These are phyloP conservation scores for Gnathonemus longibarbis DNA, from an alignment of 2,113 vertebrate genomes.

Conservation along the genomic window DNA sequence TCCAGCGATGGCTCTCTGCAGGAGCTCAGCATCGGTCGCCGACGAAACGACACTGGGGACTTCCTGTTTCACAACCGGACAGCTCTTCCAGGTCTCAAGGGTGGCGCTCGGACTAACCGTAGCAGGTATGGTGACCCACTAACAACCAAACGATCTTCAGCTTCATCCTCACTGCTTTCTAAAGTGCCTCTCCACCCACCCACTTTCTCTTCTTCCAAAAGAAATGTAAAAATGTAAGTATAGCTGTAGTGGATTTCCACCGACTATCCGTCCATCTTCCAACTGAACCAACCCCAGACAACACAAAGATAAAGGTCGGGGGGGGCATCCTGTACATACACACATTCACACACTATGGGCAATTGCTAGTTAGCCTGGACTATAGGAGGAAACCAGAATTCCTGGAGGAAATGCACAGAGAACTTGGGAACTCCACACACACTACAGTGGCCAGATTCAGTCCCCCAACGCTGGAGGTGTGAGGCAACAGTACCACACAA, in stretches of 20 bases:
- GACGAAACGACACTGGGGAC: conserved; percentile 69
- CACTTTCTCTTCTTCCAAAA: not conserved
- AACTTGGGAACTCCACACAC: not conserved
- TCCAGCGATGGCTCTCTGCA: conserved; percentile 68
- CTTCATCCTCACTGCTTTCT: not conserved
- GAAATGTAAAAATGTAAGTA: not conserved
- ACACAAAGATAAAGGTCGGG: not conserved
- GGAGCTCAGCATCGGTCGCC: conserved; percentile 67
- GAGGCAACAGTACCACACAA: not conserved
- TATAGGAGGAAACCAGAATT: not conserved
- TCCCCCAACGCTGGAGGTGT: not conserved
- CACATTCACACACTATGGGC: not conserved
- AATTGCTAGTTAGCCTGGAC: not conserved
- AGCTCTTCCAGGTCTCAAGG: conserved; percentile 46
- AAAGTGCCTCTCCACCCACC: not conserved
- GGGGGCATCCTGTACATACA: not conserved
- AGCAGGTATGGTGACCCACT: conserved; percentile 65
- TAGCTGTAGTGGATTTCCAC: not conserved
- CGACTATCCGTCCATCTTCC: not conserved
- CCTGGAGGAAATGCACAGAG: not conserved
- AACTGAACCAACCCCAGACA: not conserved
- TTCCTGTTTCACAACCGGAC: conserved; percentile 62
- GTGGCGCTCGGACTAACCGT: conserved; percentile 73
- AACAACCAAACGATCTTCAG: not conserved
- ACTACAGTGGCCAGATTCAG: not conserved